Evolutionary conservation across 2,797 vertebrate genomes (phyloP).

Genomic region (Bufotes viridis): DNA sequence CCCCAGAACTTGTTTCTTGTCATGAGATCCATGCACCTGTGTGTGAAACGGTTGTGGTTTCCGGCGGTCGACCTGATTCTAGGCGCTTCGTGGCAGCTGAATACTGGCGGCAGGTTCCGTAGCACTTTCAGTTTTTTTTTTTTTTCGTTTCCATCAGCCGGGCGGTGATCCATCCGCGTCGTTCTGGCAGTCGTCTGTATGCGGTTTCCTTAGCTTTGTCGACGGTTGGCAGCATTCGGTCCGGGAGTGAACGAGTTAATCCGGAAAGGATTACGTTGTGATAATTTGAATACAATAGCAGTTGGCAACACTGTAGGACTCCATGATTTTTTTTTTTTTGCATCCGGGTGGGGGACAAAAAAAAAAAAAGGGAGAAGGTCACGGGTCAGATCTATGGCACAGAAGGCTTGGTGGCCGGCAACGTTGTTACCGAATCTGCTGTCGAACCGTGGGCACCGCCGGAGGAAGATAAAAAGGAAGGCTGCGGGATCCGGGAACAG

Average conservation of each 20-base stretch:
- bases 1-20: conserved; percentile 79
- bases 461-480: background rate
- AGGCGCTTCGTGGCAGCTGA: conserved; percentile 67
- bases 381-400: background rate
- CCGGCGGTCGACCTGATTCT: conserved; percentile 61
- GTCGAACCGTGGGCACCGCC: background rate
- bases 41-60: conserved; percentile 63
- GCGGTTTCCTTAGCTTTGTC: background rate
- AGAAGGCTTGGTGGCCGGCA: background rate
- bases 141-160: conserved; percentile 57
- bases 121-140: conserved; percentile 72
- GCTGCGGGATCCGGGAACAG: background rate
- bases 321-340: too few relatives aligned
- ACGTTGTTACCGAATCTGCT: background rate
- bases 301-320: background rate
- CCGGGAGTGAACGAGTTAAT: background rate
- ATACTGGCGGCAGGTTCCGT: conserved; percentile 81
- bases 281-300: background rate
- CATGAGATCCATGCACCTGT: conserved; percentile 90
- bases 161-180: background rate
- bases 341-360: too few relatives aligned
- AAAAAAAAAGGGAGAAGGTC: background rate
- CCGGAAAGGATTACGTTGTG: background rate
- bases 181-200: background rate
- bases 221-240: background rate